Evolutionary conservation across 2,888 invertebrate species (phyloP), one percentile per base, ranked within the genome.

Genomic region (Apodemia duryi): DNA sequence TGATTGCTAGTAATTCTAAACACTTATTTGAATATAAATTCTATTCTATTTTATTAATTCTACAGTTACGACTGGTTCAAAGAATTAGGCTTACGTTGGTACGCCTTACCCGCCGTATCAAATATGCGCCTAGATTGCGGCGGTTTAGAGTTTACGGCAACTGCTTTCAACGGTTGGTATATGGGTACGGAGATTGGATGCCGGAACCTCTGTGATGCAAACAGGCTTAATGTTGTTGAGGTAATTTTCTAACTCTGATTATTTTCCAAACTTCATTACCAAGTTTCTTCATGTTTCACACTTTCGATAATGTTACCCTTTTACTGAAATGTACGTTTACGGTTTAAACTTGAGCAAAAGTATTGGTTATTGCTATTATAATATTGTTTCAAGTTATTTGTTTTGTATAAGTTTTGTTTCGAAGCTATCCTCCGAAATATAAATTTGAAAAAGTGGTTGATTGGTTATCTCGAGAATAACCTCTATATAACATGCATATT

Each of bases 101-200:
- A 97, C 83, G 95, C 95, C 0, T 86, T 92, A 49, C 98, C 98
- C 0, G 98, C 98, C 0, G 98, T 98, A 0, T 95, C 98, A 0
- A 94, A 94, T 72, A 98, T 98, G 98, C 93, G 97, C 75, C 95
- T 98, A 81, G 98, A 98, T 85, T 98, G 98, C 76, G 98, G 98
- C 1, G 98, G 98, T 0, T 86, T 98, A 51, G 96, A 98, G 84
- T 98, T 98, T 83, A 97, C 98, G 0, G 98, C 95, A 0, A 96
- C 96, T 6, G 97, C 98, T 10, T 98, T 99, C 90, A 98, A 98
- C 82, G 98, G 98, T 38, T 98, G 98, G 98, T 98, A 98, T 86
- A 98, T 98, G 98, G 96, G 97, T 72, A 98, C 98, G 0, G 98
- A 99, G 92, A 97, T 99, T 68, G 98, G 97, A 9, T 97, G 97